phyloP scores from a whole-genome alignment of 2,113 vertebrate species.

The Anarrhichthys ocellatus region DNA sequence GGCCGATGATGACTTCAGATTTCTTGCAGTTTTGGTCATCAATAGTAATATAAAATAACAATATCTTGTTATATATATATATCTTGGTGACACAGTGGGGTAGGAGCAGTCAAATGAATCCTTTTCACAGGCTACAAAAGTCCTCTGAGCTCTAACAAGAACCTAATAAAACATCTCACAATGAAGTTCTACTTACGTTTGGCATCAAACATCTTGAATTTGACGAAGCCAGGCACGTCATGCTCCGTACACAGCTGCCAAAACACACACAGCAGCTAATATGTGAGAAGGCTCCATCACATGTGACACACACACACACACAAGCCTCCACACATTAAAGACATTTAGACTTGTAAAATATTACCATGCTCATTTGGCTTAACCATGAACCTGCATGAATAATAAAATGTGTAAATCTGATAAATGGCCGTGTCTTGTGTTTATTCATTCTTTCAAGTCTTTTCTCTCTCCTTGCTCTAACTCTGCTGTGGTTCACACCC shows the following conservation, averaged over 20 bases:
- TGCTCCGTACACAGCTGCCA: conserved; percentile 93
- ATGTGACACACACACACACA: no score
- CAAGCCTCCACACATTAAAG: background rate
- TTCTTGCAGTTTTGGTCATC: no score
- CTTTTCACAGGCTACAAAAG: background rate
- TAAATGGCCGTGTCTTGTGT: background rate
- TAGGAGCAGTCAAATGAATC: no score
- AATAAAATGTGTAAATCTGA: background rate
- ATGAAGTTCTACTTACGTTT: conserved; percentile 89
- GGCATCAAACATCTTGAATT: conserved; percentile 97
- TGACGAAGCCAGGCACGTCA: conserved; percentile 93
- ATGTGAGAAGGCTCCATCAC: background rate
- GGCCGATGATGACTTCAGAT: no score
- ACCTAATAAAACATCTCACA: background rate
- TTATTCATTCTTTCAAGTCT: no score
- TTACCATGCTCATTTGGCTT: background rate
- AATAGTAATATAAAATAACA: no score
- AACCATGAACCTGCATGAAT: background rate
- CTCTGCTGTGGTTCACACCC: no score
- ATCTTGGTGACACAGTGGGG: no score
- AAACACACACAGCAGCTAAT: conserved; percentile 20
- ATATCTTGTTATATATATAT: no score
- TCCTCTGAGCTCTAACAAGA: background rate
- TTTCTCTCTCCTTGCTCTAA: no score
- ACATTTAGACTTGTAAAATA: background rate